Evolutionary conservation across 2,888 invertebrate species (phyloP).

Genomic region (Arrhopalites spinosus): DNA sequence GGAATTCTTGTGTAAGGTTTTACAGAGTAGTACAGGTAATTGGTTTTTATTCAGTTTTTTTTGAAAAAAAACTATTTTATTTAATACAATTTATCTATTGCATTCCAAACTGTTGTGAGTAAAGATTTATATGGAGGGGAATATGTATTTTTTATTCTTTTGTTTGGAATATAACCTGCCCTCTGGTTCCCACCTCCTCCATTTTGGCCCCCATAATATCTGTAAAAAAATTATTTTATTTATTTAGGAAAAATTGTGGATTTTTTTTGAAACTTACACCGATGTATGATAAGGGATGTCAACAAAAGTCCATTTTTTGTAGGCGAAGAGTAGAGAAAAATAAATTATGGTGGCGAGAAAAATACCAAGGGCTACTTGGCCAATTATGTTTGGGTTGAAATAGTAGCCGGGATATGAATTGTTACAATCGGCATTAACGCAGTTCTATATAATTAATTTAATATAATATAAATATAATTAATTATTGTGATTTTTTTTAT

Average conservation of each 20-base stretch:
- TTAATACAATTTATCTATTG: slow-evolving; percentile 5
- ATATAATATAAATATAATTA: neutral
- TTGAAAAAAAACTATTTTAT: neutral
- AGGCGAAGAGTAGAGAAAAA: slow-evolving; percentile 11
- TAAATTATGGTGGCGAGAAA: slow-evolving; percentile 1
- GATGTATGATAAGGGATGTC: slow-evolving; percentile 8
- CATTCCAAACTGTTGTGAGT: neutral
- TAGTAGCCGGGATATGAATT: slow-evolving; percentile 5
- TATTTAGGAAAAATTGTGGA: neutral
- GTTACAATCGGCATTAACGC: neutral
- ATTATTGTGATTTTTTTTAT: neutral
- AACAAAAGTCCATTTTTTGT: slow-evolving; percentile 19
- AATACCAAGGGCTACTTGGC: slow-evolving; percentile 13
- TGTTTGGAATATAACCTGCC: too few species aligned
- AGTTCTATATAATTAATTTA: neutral
- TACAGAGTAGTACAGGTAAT: too few species aligned
- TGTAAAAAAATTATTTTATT: too few species aligned
- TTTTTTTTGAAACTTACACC: neutral
- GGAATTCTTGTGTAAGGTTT: too few species aligned
- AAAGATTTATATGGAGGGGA: too few species aligned
- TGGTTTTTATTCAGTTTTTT: neutral
- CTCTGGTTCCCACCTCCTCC: too few species aligned
- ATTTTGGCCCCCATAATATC: too few species aligned
- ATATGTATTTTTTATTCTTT: too few species aligned
- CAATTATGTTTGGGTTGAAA: neutral